Conservation (phyloP, 2,888 invertebrate genomes). For the Trachelus troglodyta region DNA sequence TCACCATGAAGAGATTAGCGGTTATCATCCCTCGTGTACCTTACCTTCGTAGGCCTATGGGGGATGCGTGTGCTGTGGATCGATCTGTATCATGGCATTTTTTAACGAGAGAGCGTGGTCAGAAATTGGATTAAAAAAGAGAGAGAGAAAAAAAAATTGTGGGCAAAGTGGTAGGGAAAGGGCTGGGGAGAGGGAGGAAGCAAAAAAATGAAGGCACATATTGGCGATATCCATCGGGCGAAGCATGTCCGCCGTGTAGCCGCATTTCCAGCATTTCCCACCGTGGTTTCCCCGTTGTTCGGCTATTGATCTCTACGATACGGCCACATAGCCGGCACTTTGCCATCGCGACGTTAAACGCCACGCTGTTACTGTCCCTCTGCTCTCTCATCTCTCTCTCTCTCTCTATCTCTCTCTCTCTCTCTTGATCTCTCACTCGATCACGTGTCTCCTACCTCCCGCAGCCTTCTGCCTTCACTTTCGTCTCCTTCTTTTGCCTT, state of each 20-base stretch:
- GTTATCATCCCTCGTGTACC: too few relatives aligned
- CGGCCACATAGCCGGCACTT: constrained; percentile 27
- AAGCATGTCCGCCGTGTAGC: too few relatives aligned
- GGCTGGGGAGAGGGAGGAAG: background rate
- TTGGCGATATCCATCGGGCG: too few relatives aligned
- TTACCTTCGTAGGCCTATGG: too few relatives aligned
- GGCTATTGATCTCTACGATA: constrained; percentile 48
- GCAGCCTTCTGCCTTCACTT: background rate
- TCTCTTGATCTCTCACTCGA: constrained; percentile 11
- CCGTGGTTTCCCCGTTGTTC: constrained; percentile 41
- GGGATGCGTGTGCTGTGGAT: too few relatives aligned
- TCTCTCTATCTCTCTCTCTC: constrained; percentile 13
- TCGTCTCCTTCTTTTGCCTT: background rate
- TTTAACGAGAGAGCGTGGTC: too few relatives aligned
- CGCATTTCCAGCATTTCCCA: background rate
- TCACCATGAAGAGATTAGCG: too few relatives aligned
- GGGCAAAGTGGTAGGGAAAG: background rate
- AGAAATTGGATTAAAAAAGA: too few relatives aligned
- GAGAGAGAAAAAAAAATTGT: background rate
- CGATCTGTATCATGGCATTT: too few relatives aligned
- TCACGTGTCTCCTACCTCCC: constrained; percentile 14
- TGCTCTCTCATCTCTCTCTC: constrained; percentile 11
- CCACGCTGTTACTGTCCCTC: constrained; percentile 18
- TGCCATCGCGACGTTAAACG: constrained; percentile 33
- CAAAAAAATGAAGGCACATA: background rate